Evolutionary conservation across 2,888 invertebrate genomes (phyloP), one percentile per base, ranked within the genome.

Genomic region (Dastarcus helophoroides): DNA sequence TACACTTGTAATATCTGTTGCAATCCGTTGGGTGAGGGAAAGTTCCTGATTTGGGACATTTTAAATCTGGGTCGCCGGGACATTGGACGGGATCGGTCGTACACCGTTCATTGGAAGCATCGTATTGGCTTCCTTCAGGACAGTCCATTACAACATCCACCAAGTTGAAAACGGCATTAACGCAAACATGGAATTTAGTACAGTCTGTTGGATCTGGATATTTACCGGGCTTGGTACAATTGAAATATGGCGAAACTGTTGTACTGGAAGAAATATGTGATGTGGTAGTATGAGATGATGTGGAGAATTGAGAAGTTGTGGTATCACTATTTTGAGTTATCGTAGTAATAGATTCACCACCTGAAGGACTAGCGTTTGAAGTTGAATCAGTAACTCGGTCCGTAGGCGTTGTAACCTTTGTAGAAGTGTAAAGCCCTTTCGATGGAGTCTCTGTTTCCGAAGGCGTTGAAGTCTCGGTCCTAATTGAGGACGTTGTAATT

Each of bases 1-100:
- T 48, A 40, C 71, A 72, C 27, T 63, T 60, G 40, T 68, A 71
- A 46, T 68, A 71, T 44, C 64, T 65, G 28, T 58, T 62, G 36
- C 70, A 69, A 41, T 69, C 58, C 14, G 51, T 43, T 9, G 55
- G 58, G 47, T 70, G 66, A 2, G 63, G 51, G 44, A 64, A 68
- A 42, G 56, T 62, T 2, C 69, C 69, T n/a, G 60, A 51, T n/a
- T 37, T 41, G 15, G 47, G 37, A 29, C 58, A 58, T n/a, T 26
- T 29, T 12, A 55, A 31, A 14, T 31, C 25, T 9, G 32, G 14
- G 21, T 49, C 49, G 8, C 47, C 41, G 8, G 51, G 53, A 40
- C 54, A 54, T 37, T 52, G 53, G 4, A 54, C 51, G 1, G 50
- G 48, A 27, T 44, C 36, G 6, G 36, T 38, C 5, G 53, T 50